A percentile compares a stretch with the other conserved stretches of the same genome.
phyloP scores from a whole-genome alignment of 2,888 invertebrate genomes.

The Asteroscopus sphinx region DNA sequence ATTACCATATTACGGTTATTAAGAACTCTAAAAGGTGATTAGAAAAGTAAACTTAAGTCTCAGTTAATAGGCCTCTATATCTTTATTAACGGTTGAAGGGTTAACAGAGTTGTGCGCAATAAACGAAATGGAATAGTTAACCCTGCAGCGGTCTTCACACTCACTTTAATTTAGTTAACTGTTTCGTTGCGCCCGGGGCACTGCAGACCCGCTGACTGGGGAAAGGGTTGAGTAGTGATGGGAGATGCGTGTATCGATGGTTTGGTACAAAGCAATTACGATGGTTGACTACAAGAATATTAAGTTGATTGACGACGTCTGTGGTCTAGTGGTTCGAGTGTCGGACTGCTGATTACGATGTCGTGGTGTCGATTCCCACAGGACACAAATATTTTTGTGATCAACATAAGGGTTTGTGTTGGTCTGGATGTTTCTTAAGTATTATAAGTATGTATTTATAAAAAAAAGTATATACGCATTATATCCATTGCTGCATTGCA shows the following conservation, averaged over 20 bases:
- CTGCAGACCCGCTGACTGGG: constrained; percentile 73
- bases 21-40: constrained; percentile 67
- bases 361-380: no score
- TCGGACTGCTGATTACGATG: no score
- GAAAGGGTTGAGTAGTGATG: constrained; percentile 85
- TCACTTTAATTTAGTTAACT: constrained; percentile 90
- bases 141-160: constrained; percentile 89
- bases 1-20: constrained; percentile 25
- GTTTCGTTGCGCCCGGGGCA: constrained; percentile 84
- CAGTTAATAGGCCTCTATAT: constrained; percentile 86
- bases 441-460: no score
- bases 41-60: constrained; percentile 71
- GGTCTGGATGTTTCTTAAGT: no score
- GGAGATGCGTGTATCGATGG: constrained; percentile 36
- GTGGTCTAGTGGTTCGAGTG: no score
- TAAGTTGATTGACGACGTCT: no score
- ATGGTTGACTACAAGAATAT: not conserved
- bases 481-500: no score
- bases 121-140: constrained; percentile 90
- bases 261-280: constrained; percentile 9
- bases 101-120: constrained; percentile 85
- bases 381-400: no score
- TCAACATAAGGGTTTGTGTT: no score
- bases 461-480: no score
- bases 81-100: constrained; percentile 87